Conservation (phyloP, 2,797 vertebrate genomes). For the Lacerta agilis region DNA sequence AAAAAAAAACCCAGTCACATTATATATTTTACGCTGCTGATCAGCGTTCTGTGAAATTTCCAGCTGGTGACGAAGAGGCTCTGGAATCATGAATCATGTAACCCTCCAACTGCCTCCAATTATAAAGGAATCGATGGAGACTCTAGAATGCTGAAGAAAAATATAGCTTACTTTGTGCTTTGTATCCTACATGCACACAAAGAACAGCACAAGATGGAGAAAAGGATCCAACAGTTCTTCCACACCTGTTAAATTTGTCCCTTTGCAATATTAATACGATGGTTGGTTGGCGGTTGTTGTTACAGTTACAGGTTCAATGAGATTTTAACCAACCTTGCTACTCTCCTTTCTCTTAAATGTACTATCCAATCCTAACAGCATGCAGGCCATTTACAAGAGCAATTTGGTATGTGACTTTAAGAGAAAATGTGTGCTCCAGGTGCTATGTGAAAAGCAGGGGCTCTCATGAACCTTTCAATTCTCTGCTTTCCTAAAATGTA, state of each 20-base stretch:
- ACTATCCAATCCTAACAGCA: background rate
- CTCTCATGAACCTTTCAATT: background rate
- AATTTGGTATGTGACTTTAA: background rate
- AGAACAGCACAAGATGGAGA: background rate
- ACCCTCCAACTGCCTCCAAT: background rate
- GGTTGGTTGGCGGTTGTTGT: background rate
- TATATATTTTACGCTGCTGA: conserved; percentile 22
- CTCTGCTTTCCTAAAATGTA: background rate
- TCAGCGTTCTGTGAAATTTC: conserved; percentile 32
- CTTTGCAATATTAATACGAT: background rate
- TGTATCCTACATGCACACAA: background rate
- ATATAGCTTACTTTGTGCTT: background rate
- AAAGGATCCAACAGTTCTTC: background rate
- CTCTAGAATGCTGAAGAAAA: background rate
- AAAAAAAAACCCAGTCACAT: background rate
- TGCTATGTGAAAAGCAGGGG: background rate
- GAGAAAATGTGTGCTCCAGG: background rate
- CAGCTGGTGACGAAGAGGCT: conserved; percentile 25
- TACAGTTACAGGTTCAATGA: too few species aligned
- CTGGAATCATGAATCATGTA: conserved; percentile 25
- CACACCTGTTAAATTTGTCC: background rate
- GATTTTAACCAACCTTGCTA: background rate
- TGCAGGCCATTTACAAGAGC: background rate
- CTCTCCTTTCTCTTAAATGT: background rate
- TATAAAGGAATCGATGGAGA: conserved; percentile 1